Evolutionary conservation across 1,140 invertebrate species (phyloP).

Genomic region (Sinonovacula constricta): DNA sequence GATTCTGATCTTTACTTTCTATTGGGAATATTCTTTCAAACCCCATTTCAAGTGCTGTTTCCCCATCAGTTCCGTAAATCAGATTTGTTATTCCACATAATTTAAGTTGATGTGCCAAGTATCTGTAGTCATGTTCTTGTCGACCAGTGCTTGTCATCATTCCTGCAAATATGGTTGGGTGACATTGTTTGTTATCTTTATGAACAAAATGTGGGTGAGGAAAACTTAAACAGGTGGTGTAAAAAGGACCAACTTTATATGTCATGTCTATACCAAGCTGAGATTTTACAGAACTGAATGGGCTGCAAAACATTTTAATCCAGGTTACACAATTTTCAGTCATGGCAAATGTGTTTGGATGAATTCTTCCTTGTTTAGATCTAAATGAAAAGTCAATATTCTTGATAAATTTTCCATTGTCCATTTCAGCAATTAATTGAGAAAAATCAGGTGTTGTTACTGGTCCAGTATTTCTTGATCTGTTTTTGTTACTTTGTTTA

Average conservation of each 20-base stretch:
- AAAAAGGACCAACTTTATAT: conserved; percentile 53
- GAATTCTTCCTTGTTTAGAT: no score
- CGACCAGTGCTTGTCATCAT: conserved; percentile 43
- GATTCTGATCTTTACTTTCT: no score
- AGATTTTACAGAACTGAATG: conserved; percentile 19
- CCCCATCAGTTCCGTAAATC: conserved; percentile 33
- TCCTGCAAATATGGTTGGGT: conserved; percentile 33
- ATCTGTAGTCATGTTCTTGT: conserved; percentile 43
- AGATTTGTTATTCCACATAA: conserved; percentile 44
- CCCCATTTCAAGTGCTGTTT: conserved; percentile 41
- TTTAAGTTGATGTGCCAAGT: conserved; percentile 36
- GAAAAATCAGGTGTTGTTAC: no score
- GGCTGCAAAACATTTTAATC: conserved; percentile 47
- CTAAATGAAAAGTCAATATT: no score
- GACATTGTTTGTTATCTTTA: conserved; percentile 38
- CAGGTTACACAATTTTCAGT: no score
- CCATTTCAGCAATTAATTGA: conserved; percentile 39
- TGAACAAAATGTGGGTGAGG: conserved; percentile 37
- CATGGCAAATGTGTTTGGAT: no score
- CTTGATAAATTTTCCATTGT: no score
- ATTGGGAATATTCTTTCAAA: conserved; percentile 44
- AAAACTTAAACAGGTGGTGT: conserved; percentile 47
- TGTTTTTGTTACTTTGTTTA: no score
- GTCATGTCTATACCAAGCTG: conserved; percentile 51
- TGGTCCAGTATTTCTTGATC: no score